These are phyloP conservation scores for Phenganax marumi DNA, from an alignment of 92 coral and sea anemone species.

Conservation along the genomic window DNA sequence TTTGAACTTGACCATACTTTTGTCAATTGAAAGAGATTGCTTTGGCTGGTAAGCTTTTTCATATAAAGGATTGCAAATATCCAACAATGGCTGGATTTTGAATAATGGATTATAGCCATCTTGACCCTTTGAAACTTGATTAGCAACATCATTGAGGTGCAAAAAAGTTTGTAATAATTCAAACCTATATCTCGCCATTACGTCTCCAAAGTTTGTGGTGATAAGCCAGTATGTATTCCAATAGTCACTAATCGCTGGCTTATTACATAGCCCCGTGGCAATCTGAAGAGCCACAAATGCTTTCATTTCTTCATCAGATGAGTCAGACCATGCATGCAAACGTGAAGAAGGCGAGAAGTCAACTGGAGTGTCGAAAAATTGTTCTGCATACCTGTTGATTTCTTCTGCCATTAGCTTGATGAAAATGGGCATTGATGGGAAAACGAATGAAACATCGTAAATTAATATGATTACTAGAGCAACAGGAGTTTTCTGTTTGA, in stretches of 20 bases:
- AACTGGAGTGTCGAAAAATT: conserved; percentile 52
- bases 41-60: conserved; percentile 45
- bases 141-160: conserved; percentile 53
- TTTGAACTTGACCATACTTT: conserved; percentile 69
- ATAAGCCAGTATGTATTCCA: background rate
- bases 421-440: too few species aligned
- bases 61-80: conserved; percentile 51
- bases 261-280: conserved; percentile 61
- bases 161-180: conserved; percentile 55
- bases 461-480: too few species aligned
- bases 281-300: conserved; percentile 65
- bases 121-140: conserved; percentile 48
- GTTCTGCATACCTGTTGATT: conserved; percentile 56
- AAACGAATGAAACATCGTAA: too few species aligned
- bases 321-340: background rate
- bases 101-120: conserved; percentile 45
- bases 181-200: conserved; percentile 59
- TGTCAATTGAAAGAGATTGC: conserved; percentile 57
- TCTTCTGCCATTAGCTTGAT: conserved; percentile 46
- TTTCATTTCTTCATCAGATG: conserved; percentile 44
- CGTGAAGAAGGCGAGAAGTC: background rate
- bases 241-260: background rate
- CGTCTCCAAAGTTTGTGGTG: conserved; percentile 34
- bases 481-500: too few species aligned
- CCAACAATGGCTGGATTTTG: conserved; percentile 61